Base-by-base conservation (phyloP, 2,888 invertebrate genomes). In the Yponomeuta evonymella region DNA sequence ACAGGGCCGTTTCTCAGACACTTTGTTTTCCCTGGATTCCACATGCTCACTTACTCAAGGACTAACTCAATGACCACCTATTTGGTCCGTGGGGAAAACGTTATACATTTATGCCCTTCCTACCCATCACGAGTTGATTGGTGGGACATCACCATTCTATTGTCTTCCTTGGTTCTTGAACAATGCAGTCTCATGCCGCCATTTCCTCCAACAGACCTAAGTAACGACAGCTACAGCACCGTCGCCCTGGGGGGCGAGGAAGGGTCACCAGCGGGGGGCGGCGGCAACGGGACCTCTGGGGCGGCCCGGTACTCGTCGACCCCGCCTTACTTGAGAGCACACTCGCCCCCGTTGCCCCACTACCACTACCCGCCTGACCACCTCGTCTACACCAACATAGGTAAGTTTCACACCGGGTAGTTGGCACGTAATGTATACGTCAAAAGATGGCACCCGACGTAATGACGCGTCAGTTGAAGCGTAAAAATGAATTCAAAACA, bases 151-250 rank as follows among this genome's bases (percentile, higher is more conserved):
- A 8, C 43, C 6, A 5, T 43, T 43, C 9, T 43, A 43, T 43
- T 36, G 4, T 36, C 4, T 51, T 58, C 12, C 51, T 58, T 15
- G 51, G 43, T 43, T 43, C 43, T 1, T 58, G 3, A 15, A 58
- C 15, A 15, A 58, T 15, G 12, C 51, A 58, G 15, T 15, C 12
- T 15, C 15, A 3, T 58, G 2, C 15, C 2, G 3, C 51, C 15
- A 65, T 33, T 65, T 9, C 11, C 5, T 48, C 33, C 48, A 69
- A 64, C 91, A 97, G 97, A 97, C 91, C 90, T 97, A 76, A 96
- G 96, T 86, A 97, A 97, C 88, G 97, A 97, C 85, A 97, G 97
- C 89, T 97, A 97, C 86, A 96, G 96, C 76, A 97, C 97, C 12
- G 96, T 96, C 74, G 97, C 96, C 81, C 94, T 97, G 92, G 96